Base-by-base conservation (phyloP, 2,113 vertebrate genomes). In the Engraulis encrasicolus region DNA sequence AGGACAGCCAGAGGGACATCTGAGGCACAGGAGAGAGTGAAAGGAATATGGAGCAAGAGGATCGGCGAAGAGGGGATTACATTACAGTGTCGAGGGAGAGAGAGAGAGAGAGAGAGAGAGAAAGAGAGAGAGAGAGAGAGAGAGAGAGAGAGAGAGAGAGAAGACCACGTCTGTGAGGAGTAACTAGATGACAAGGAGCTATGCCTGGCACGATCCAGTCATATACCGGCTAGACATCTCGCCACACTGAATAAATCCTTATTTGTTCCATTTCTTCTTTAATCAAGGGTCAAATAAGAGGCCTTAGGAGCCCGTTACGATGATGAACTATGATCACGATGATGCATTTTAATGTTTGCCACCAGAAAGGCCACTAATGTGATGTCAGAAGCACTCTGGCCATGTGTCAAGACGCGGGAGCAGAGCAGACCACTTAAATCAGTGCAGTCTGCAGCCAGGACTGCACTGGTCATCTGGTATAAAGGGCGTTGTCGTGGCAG, bases 41-140 rank as follows among this genome's bases (percentile, higher is more conserved):
- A 66, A 66, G 58, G 58, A 66, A 66, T n/a, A 66, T 66, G 58
- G 23, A 66, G 58, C 58, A 66, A 66, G 58, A 31, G 58, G 58
- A 66, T 66, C 58, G 27, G 58, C 0, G 23, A 31, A 27, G 58
- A 31, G 27, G 23, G 23, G 58, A 31, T 66, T 12, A 23, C 58
- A 14, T 66, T 66, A 66, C 58, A 61, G 23, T 0, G 1, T 6
- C 17, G n/a, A 58, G 2, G n/a, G 52, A 58, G 52, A 58, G 52
- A 19, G 52, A 2, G 40, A 45, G 40, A 45, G 18, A 19, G 52
- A 52, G 52, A 58, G 52, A 58, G 52, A 19, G 52, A 0, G 18
- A 19, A 19, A 52, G 50, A 52, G 18, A 19, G 52, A 52, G 50
- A 52, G 14, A 52, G 50, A 52, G 12, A 52, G 50, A 19, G 15